phyloP scores from a whole-genome alignment of 2,797 vertebrate genomes.

The Sebastolobus altivelis region DNA sequence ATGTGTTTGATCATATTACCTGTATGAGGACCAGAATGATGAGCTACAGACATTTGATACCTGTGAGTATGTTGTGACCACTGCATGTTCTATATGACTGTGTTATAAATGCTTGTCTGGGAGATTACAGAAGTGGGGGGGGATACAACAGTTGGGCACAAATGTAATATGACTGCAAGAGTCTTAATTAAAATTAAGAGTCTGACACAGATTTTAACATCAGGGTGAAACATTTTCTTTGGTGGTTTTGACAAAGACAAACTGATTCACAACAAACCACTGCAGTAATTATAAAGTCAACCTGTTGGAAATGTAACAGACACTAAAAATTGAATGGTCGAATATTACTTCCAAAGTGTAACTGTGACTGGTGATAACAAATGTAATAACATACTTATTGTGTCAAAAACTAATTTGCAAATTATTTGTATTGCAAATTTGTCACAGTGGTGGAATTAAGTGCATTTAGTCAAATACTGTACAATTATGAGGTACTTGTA shows the following conservation, averaged over 20 bases:
- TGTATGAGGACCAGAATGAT: constrained; percentile 47
- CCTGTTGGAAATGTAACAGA: neutral
- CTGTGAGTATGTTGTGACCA: constrained; percentile 63
- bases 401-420: neutral
- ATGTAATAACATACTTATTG: neutral
- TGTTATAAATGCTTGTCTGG: constrained; percentile 7
- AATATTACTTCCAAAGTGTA: neutral
- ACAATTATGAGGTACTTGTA: neutral
- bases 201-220: constrained; percentile 16
- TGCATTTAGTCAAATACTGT: neutral
- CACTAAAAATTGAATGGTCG: neutral
- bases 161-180: constrained; percentile 18
- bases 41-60: constrained; percentile 35
- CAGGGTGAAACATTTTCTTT: constrained; percentile 10
- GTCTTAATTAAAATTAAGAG: constrained; percentile 30
- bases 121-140: neutral
- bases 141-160: constrained; percentile 6
- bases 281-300: neutral
- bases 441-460: neutral
- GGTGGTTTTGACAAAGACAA: neutral
- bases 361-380: neutral
- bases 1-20: constrained; percentile 38
- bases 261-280: neutral
- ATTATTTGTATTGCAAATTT: neutral
- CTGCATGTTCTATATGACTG: constrained; percentile 15